Conservation (phyloP, 35 echinoderm and acorn worm species). For the Ophioderma brevispina region DNA sequence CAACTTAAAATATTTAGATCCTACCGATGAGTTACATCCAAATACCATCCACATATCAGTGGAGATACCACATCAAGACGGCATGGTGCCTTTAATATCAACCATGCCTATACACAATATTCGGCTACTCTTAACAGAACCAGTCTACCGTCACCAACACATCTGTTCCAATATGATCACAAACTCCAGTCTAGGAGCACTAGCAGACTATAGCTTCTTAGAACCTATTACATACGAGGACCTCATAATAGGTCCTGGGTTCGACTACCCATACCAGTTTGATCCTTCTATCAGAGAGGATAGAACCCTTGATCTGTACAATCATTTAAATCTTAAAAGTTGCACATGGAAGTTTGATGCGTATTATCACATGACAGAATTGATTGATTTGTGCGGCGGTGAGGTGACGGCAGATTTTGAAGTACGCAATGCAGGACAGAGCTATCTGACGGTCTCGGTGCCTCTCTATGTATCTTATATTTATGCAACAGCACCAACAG, state of each 20-base stretch:
- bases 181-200: slow-evolving; percentile 19
- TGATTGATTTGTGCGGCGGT: slow-evolving; percentile 98
- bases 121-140: slow-evolving; percentile 88
- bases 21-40: slow-evolving; percentile 68
- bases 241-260: slow-evolving; percentile 77
- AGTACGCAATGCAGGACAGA: slow-evolving; percentile 85
- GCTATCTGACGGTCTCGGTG: slow-evolving; percentile 91
- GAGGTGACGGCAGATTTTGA: slow-evolving; percentile 91
- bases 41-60: slow-evolving; percentile 87
- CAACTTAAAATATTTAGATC: slow-evolving; percentile 78
- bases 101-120: slow-evolving; percentile 93
- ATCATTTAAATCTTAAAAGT: slow-evolving; percentile 93
- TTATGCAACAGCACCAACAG: slow-evolving; percentile 92
- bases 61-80: slow-evolving; percentile 97
- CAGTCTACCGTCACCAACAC: slow-evolving; percentile 92
- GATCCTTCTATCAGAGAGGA: slow-evolving; percentile 74
- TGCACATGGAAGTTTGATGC: slow-evolving; percentile 98
- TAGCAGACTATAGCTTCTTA: slow-evolving; percentile 73
- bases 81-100: slow-evolving; percentile 90
- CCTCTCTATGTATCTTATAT: slow-evolving; percentile 94
- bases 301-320: slow-evolving; percentile 67
- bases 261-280: slow-evolving; percentile 98
- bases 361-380: slow-evolving; percentile 98
- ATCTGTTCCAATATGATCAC: slow-evolving; percentile 98
- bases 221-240: slow-evolving; percentile 61